These are phyloP conservation scores for Cynocephalus volans DNA, from an alignment of 2,113 vertebrate genomes.

Conservation along the genomic window DNA sequence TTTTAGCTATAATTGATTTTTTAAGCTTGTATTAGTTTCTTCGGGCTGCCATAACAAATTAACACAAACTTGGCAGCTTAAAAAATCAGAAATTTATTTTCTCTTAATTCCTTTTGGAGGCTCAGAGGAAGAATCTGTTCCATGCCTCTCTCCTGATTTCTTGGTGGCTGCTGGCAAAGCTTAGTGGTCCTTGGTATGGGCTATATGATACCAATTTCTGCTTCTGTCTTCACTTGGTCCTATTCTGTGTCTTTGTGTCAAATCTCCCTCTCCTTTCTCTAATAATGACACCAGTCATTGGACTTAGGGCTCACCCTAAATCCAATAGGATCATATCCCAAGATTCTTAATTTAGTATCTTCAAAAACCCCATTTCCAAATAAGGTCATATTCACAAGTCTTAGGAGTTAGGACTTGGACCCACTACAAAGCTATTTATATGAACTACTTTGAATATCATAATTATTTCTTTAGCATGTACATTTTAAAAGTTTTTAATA, in stretches of 20 bases:
- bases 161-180: background rate
- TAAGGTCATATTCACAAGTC: no score
- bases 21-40: background rate
- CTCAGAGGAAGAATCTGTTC: no score
- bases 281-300: background rate
- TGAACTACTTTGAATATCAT: background rate
- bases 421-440: background rate
- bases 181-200: background rate
- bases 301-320: background rate
- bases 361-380: background rate
- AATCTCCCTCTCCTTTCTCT: background rate
- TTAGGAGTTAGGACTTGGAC: background rate
- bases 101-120: background rate
- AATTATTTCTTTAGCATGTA: background rate
- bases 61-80: background rate
- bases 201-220: background rate
- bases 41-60: background rate
- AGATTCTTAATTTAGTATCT: background rate
- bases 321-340: background rate
- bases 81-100: background rate
- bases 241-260: background rate
- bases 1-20: background rate
- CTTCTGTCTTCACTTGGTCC: background rate
- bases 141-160: background rate
- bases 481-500: background rate